Conservation (phyloP, 2,888 invertebrate species). For the Chalcis sispes region DNA sequence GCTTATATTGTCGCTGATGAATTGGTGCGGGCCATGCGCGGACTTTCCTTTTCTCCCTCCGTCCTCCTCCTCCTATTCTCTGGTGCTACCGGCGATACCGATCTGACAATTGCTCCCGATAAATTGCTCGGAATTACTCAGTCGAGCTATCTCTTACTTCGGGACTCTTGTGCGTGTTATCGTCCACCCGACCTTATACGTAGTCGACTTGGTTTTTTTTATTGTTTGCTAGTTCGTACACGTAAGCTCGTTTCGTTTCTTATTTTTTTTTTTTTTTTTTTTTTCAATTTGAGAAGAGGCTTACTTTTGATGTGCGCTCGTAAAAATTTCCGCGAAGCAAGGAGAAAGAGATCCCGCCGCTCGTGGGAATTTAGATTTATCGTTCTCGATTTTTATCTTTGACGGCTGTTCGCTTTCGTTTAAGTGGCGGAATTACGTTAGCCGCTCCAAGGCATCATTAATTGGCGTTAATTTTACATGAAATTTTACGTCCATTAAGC, state of each 20-base stretch:
- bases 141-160: conserved; percentile 4
- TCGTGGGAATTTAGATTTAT: conserved; percentile 29
- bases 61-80: background rate
- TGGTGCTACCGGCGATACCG: conserved; percentile 27
- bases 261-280: conserved; percentile 3
- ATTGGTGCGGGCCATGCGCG: conserved; percentile 25
- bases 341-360: background rate
- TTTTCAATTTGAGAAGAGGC: conserved; percentile 6
- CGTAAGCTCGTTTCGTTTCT: too few relatives aligned
- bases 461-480: too few relatives aligned
- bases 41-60: too few relatives aligned
- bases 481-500: too few relatives aligned
- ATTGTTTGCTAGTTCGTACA: background rate
- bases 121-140: conserved; percentile 48
- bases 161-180: background rate
- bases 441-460: background rate
- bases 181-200: too few relatives aligned
- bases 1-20: conserved; percentile 51
- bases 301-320: background rate
- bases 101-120: conserved; percentile 50
- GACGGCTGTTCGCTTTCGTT: background rate
- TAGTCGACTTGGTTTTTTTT: too few relatives aligned
- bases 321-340: conserved; percentile 15
- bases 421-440: background rate
- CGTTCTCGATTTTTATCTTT: conserved; percentile 35